These are phyloP conservation scores for Lasioglossum baleicum DNA, from an alignment of 1,140 invertebrate species.

Conservation along the genomic window DNA sequence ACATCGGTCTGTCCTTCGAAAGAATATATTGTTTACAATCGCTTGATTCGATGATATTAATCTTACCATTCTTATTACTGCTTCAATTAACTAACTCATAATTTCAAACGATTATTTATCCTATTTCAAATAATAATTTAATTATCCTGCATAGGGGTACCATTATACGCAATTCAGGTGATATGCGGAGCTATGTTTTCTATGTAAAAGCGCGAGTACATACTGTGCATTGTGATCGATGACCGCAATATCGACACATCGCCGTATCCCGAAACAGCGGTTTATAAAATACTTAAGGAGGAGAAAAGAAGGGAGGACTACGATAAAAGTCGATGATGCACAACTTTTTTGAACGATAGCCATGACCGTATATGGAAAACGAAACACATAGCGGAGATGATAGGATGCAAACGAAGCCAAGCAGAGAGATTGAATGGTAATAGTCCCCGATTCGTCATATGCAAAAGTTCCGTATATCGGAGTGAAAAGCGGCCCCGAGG, in stretches of 20 bases:
- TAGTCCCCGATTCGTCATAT: conserved; percentile 78
- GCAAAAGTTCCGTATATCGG: conserved; percentile 71
- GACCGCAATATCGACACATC: conserved; percentile 8
- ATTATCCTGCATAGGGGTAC: no score
- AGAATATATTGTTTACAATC: no score
- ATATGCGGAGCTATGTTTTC: no score
- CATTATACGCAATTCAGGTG: no score
- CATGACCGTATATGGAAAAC: conserved; percentile 65
- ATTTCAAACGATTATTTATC: no score
- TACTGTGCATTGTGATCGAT: neutral
- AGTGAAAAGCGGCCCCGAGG: conserved; percentile 52
- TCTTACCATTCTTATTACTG: no score
- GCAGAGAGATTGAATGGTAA: conserved; percentile 78
- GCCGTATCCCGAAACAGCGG: no score
- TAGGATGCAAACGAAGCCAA: conserved; percentile 71
- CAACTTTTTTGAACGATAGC: conserved; percentile 43
- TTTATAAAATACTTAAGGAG: no score
- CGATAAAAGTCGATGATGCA: conserved; percentile 17
- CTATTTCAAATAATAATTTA: neutral
- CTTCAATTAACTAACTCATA: no score
- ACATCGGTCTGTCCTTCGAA: no score
- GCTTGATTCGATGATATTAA: no score
- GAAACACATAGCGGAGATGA: conserved; percentile 62
- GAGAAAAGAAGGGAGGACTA: neutral
- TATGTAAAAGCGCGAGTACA: no score